Base-by-base conservation (phyloP, 2,888 invertebrate genomes). In the Lacanobia oleracea region DNA sequence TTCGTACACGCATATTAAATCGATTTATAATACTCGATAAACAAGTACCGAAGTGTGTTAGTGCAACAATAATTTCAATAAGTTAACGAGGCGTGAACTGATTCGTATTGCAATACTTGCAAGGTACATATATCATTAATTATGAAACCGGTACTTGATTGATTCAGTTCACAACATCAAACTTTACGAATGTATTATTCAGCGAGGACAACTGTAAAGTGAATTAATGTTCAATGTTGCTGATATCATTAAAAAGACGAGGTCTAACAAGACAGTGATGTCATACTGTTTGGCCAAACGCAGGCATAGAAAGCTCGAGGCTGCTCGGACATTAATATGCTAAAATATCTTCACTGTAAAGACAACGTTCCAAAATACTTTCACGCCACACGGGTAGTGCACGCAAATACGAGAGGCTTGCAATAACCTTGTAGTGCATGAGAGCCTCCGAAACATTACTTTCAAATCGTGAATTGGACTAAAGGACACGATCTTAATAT, bases 311-410 rank as follows among this genome's bases (percentile, higher is more conserved):
- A 95, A 96, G 94, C 94, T 92, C 83, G 85, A 79, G 85, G 88
- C 86, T 90, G 87, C 86, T 90, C 83, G 82, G 79, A 87, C 91
- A 94, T 94, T 93, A 93, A 92, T 94, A 95, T 95, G 94, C 93
- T 93, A 95, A 94, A 93, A 93, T 93, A 93, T 94, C 90, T 93
- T 91, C 87, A 88, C 90, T 77, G 91, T 91, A 90, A 94, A 95
- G 90, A 93, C 91, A 91, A 88, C 91, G 91, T 88, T 91, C 90
- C 93, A 86, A 94, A 94, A 94, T 94, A 95, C 95, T 95, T 96
- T 95, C 95, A 95, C 95, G 91, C 89, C 91, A 91, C 88, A 92
- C 91, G 88, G 86, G 92, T 93, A 93, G 88, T 91, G 93, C 94
- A 94, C 94, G 93, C 93, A 87, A 93, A 91, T 91, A 89, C 88